phyloP scores from a whole-genome alignment of 2,113 vertebrate genomes.

The Aplodontia rufa region DNA sequence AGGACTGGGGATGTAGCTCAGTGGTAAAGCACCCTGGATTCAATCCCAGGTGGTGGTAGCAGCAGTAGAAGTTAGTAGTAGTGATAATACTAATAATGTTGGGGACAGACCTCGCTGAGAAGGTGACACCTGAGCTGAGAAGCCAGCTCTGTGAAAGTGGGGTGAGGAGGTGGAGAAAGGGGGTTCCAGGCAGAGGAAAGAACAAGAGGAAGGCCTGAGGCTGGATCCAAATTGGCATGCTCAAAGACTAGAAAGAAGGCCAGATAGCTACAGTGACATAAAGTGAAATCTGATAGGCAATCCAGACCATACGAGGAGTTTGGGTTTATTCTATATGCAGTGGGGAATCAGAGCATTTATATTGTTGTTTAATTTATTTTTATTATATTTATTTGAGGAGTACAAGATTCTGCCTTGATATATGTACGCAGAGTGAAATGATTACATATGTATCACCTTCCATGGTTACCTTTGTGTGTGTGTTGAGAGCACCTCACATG shows the following conservation, averaged over 20 bases:
- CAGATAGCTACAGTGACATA: accelerated
- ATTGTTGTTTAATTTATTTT: neutral
- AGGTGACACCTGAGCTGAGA: neutral
- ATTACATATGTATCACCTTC: neutral
- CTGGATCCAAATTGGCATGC: neutral
- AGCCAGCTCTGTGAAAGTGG: neutral
- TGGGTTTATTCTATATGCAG: neutral
- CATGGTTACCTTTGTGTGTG: neutral
- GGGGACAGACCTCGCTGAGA: neutral
- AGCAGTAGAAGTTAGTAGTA: too few species aligned
- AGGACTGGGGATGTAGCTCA: too few species aligned
- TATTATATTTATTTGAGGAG: neutral
- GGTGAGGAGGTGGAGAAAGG: accelerated
- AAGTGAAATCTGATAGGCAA: neutral
- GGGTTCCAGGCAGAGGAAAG: neutral
- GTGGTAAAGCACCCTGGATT: too few species aligned
- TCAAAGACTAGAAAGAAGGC: neutral
- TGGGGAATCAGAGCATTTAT: neutral
- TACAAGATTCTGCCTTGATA: neutral
- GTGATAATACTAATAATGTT: too few species aligned
- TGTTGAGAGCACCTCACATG: neutral
- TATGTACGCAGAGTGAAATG: neutral
- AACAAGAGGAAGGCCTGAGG: neutral
- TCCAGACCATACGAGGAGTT: neutral
- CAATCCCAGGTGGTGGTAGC: too few species aligned